Conservation (phyloP, 92 coral and sea anemone species). For the Phymanthus crucifer region DNA sequence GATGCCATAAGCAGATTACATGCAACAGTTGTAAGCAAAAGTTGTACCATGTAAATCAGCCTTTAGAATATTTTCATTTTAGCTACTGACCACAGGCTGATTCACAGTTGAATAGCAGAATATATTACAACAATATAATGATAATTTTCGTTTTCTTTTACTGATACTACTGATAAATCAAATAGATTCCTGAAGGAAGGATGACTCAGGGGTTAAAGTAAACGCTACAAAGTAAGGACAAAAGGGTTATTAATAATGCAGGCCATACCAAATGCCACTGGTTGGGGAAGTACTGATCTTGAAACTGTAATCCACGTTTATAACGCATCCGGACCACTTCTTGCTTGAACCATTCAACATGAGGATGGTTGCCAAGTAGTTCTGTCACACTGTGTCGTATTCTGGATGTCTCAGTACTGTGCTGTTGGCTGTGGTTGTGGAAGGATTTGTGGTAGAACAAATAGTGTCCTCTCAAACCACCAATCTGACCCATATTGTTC, state of each 20-base stretch:
- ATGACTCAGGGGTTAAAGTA: background rate
- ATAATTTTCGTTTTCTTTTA: too few relatives aligned
- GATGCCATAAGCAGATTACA: too few relatives aligned
- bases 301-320: constrained; percentile 86
- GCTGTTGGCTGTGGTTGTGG: constrained; percentile 50
- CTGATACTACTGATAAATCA: background rate
- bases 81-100: too few relatives aligned
- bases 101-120: too few relatives aligned
- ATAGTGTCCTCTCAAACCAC: constrained; percentile 86
- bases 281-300: constrained; percentile 96
- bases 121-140: too few relatives aligned
- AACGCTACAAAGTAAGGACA: constrained; percentile 19
- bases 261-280: constrained; percentile 98
- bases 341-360: constrained; percentile 91
- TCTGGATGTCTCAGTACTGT: constrained; percentile 29
- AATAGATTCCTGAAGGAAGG: background rate
- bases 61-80: too few relatives aligned
- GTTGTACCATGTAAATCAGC: too few relatives aligned
- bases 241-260: constrained; percentile 49
- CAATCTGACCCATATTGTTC: constrained; percentile 87
- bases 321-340: constrained; percentile 77
- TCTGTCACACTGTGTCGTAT: constrained; percentile 54
- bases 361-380: constrained; percentile 72
- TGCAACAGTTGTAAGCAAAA: too few relatives aligned
- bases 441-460: constrained; percentile 79